Percentiles rank a stretch among this genome's conserved stretches.
Evolutionary conservation across 2,888 invertebrate species (phyloP).

Genomic region (Diachrysia chrysitis): DNA sequence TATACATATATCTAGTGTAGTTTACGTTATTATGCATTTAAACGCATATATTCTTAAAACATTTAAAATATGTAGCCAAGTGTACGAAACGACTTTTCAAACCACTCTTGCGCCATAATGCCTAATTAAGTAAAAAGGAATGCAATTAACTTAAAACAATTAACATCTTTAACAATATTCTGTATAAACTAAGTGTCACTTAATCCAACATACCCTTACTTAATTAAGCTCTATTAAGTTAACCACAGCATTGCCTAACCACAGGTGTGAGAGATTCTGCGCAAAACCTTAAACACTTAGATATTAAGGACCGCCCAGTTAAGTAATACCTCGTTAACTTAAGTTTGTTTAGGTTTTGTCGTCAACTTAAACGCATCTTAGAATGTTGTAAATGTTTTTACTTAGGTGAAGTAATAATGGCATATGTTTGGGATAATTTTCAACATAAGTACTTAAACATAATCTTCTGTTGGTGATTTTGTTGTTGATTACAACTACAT

Average conservation of each 20-base stretch:
- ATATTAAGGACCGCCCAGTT: background rate
- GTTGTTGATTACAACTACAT: no score
- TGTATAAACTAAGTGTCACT: background rate
- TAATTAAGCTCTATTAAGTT: slow-evolving; percentile 3
- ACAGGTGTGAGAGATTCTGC: slow-evolving; percentile 2
- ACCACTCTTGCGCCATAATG: background rate
- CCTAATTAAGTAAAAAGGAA: background rate
- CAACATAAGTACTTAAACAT: background rate
- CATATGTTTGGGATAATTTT: no score
- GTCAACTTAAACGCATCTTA: background rate
- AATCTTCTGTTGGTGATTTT: no score
- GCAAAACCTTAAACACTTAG: background rate
- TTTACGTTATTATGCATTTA: no score
- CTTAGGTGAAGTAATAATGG: background rate
- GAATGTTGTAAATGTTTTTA: background rate
- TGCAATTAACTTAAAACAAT: background rate
- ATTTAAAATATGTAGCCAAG: no score
- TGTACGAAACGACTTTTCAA: no score
- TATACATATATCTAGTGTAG: no score
- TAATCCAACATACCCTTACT: background rate
- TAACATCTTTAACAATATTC: background rate
- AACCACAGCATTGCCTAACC: background rate
- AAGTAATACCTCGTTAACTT: slow-evolving; percentile 3
- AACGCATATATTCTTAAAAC: no score
- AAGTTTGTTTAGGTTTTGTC: background rate